Base-by-base conservation (phyloP, 2,888 invertebrate genomes). In the Baccha elongata region DNA sequence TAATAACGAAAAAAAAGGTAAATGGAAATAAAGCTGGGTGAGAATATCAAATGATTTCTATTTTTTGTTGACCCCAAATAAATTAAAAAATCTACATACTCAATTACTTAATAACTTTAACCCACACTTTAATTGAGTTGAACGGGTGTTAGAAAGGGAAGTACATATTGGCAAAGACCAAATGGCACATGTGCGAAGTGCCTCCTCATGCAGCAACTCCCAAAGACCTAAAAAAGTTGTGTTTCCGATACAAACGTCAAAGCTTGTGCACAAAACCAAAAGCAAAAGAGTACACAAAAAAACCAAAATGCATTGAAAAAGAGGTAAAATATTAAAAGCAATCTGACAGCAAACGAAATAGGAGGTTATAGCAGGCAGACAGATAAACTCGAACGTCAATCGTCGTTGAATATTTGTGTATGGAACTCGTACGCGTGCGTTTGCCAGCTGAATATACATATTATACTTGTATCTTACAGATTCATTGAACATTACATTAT, bases 81-180 rank as follows among this genome's bases (percentile, higher is more conserved):
- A 60, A 68, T 60, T 72, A 40, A 72, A 65, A 23, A 6, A 76
- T 32, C 21, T n/a, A 52, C 76, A n/a, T 62, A 42, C 72, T 72
- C 78, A 76, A 78, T 83, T 83, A 83, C 64, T 72, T 83, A 83
- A 83, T 81, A 78, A 78, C 62, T 83, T 40, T 68, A 83, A 78
- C 72, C 78, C 78, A 72, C 78, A 72, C 72, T 78, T 83, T 62
- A 68, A 67, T 67, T 37, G 23, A 17, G 35, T 48, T 23, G 29
- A 32, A 32, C 29, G 23, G 23, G 23, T 32, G 29, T 5, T 32
- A 32, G 29, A 32, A 32, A 5, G 23, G 23, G 23, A 7, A 8
- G 29, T 32, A 32, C 8, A 1, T 32, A 46, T 2, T 35, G 2
- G 13, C 10, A 15, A 35, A 19, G 37, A 15, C 3, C 32, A 32